Evolutionary conservation across 1,140 invertebrate genomes (phyloP).

Genomic region (Eumeta japonica): DNA sequence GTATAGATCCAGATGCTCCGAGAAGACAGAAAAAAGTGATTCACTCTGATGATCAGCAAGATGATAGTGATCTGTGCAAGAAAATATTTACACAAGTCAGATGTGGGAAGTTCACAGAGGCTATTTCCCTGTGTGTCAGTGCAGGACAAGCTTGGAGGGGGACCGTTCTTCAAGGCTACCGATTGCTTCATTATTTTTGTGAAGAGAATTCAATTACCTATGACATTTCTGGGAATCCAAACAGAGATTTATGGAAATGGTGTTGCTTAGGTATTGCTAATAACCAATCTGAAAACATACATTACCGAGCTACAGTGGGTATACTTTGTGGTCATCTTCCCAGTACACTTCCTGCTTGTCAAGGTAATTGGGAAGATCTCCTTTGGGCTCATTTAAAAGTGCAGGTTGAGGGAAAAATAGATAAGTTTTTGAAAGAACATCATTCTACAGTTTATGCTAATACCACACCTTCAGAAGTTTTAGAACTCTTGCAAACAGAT

Average conservation of each 20-base stretch:
- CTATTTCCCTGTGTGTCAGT: conserved; percentile 78
- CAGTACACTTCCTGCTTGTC: conserved; percentile 70
- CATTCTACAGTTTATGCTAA: conserved; percentile 52
- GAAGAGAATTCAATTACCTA: conserved; percentile 40
- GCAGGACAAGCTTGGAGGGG: conserved; percentile 89
- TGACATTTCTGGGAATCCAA: conserved; percentile 77
- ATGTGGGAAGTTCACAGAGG: conserved; percentile 81
- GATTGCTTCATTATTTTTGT: conserved; percentile 56
- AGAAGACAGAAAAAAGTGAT: conserved; percentile 74
- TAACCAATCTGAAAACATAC: conserved; percentile 57
- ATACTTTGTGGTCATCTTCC: conserved; percentile 82
- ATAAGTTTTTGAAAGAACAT: conserved; percentile 67
- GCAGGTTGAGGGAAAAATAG: conserved; percentile 82
- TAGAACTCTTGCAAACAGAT: conserved; percentile 78
- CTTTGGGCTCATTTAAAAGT: conserved; percentile 86
- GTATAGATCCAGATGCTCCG: conserved; percentile 92
- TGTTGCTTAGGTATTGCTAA: conserved; percentile 74
- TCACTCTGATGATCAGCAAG: conserved; percentile 86
- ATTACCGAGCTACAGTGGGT: conserved; percentile 70
- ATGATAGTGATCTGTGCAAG: conserved; percentile 73
- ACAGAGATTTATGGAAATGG: conserved; percentile 88
- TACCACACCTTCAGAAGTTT: conserved; percentile 62
- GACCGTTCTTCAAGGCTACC: conserved; percentile 87
- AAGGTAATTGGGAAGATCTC: conserved; percentile 81
- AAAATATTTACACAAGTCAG: conserved; percentile 76